Conservation (phyloP, 2,797 vertebrate species). For the Sphenopsis melanotis region DNA sequence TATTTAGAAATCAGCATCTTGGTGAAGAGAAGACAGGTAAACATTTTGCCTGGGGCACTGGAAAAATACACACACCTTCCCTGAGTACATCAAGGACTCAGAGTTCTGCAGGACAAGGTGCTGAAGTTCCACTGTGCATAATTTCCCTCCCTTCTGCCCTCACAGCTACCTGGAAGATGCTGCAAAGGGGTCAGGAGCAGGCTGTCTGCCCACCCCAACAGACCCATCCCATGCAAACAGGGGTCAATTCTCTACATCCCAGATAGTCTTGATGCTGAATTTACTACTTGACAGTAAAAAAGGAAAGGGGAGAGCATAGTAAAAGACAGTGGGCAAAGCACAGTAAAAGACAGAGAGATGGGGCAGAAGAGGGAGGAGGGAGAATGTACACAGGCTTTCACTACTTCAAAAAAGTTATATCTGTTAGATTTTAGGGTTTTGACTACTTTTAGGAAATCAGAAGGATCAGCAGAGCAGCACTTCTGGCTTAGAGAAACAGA, state of each 20-base stretch:
- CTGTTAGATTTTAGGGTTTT: neutral
- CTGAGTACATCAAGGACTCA: neutral
- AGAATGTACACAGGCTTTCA: neutral
- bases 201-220: neutral
- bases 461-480: neutral
- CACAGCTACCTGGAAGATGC: neutral
- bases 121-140: neutral
- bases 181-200: neutral
- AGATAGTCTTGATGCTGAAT: constrained; percentile 10
- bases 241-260: neutral
- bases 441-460: neutral
- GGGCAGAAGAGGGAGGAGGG: neutral
- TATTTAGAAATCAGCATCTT: neutral
- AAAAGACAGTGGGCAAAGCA: neutral
- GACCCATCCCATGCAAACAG: neutral
- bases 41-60: neutral
- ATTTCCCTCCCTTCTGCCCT: neutral
- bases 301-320: neutral
- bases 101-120: neutral
- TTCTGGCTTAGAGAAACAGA: neutral
- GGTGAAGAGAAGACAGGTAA: neutral
- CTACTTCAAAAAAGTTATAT: neutral
- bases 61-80: neutral
- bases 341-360: neutral
- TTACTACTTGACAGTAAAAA: constrained; percentile 14